Conservation (phyloP, 1,140 invertebrate species). For the Cardiocondyla obscurior region DNA sequence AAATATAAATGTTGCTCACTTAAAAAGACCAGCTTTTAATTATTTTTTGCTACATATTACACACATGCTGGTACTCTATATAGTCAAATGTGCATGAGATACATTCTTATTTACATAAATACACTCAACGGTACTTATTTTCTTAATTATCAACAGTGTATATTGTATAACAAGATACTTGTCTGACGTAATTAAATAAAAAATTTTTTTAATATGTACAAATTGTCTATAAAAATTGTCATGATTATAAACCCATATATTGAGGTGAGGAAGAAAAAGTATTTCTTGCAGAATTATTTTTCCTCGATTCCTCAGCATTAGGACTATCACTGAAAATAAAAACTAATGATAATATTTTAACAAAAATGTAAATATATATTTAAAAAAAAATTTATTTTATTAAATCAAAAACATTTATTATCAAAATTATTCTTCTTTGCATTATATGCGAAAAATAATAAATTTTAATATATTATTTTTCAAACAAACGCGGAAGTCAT, state of each 20-base stretch:
- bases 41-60: conserved; percentile 62
- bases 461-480: conserved; percentile 4
- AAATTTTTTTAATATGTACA: conserved; percentile 68
- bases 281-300: conserved; percentile 77
- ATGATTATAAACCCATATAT: conserved; percentile 82
- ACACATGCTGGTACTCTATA: conserved; percentile 57
- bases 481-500: neutral
- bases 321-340: conserved; percentile 77
- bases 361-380: conserved; percentile 31
- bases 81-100: conserved; percentile 61
- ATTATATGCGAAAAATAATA: neutral
- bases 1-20: conserved; percentile 68
- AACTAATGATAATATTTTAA: conserved; percentile 46
- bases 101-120: conserved; percentile 56
- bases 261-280: conserved; percentile 81
- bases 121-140: conserved; percentile 50
- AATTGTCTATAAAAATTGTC: conserved; percentile 72
- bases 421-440: neutral
- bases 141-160: conserved; percentile 54
- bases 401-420: neutral
- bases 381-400: neutral
- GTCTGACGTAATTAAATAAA: conserved; percentile 62
- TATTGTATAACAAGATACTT: conserved; percentile 50
- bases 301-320: conserved; percentile 76
- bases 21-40: conserved; percentile 75